These are phyloP conservation scores for Microtus richardsoni DNA, from an alignment of 2,113 vertebrate species.

Conservation along the genomic window DNA sequence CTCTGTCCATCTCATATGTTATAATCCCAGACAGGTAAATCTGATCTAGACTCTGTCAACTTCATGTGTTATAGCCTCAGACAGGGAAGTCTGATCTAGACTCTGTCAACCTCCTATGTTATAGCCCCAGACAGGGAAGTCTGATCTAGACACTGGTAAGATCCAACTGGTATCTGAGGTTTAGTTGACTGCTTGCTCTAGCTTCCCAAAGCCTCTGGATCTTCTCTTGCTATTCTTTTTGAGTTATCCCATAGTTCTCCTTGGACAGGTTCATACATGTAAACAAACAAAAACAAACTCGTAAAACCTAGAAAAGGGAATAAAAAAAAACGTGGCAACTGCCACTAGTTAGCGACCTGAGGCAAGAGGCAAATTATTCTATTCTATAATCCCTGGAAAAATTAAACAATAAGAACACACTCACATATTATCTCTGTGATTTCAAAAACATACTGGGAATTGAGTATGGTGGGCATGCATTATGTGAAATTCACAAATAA, in stretches of 20 bases:
- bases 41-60: no score
- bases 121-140: background rate
- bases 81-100: background rate
- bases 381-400: background rate
- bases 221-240: background rate
- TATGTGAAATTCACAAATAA: no score
- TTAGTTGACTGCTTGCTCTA: background rate
- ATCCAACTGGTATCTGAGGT: background rate
- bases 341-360: background rate
- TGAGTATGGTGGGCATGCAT: no score
- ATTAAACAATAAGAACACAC: conserved; percentile 36
- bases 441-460: background rate
- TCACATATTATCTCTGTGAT: background rate
- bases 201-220: background rate
- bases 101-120: background rate
- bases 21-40: no score
- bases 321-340: background rate
- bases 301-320: background rate
- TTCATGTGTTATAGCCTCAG: no score
- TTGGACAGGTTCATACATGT: background rate
- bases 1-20: no score
- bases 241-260: background rate
- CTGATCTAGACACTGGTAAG: background rate
- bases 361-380: background rate
- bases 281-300: rapidly evolving